These are phyloP conservation scores for Raja brachyura DNA, from an alignment of 2,113 vertebrate species.

Conservation along the genomic window DNA sequence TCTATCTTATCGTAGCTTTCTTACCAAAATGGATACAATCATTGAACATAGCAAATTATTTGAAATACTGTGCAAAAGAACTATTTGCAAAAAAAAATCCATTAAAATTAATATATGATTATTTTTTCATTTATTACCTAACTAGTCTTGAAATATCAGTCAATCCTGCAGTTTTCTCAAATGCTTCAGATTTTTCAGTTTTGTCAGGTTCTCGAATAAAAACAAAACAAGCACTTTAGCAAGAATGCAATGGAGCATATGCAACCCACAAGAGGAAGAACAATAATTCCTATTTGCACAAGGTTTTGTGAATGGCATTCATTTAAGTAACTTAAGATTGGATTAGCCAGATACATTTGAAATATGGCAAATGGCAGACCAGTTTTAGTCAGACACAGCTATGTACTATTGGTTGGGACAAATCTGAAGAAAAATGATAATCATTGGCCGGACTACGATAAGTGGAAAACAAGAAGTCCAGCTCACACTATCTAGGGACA, in stretches of 20 bases:
- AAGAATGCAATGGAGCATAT: background rate
- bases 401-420: no score
- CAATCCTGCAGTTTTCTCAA: conserved; percentile 24
- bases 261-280: background rate
- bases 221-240: background rate
- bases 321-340: background rate
- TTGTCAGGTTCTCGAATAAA: conserved; percentile 8
- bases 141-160: background rate
- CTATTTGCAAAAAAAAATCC: background rate
- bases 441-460: background rate
- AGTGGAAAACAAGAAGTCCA: background rate
- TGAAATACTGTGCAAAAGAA: no score
- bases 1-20: background rate
- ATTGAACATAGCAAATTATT: background rate
- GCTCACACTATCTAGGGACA: background rate
- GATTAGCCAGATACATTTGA: background rate
- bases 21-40: background rate
- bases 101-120: background rate
- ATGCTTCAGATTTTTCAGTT: background rate
- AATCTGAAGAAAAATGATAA: no score
- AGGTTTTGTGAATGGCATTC: background rate
- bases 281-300: background rate
- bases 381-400: no score
- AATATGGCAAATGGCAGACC: background rate
- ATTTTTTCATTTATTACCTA: background rate